Conservation (phyloP, 2,797 vertebrate species). For the Sebastes steindachneri region DNA sequence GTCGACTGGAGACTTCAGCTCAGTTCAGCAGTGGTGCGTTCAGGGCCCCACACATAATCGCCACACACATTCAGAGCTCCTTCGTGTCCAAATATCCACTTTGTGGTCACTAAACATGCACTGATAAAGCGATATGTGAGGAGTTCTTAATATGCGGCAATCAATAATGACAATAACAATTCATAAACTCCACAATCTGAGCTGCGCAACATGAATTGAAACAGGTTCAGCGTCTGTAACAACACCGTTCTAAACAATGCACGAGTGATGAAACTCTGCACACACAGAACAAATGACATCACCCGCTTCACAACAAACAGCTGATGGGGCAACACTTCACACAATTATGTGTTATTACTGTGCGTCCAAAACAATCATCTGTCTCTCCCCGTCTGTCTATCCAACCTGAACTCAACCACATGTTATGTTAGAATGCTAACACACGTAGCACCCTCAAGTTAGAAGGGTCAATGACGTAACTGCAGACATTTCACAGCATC, state of each 20-base stretch:
- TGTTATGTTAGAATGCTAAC: background rate
- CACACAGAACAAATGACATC: constrained; percentile 22
- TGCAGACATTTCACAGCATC: background rate
- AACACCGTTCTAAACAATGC: background rate
- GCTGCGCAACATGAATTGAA: too few relatives aligned
- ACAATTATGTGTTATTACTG: constrained; percentile 32
- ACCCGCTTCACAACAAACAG: constrained; percentile 6
- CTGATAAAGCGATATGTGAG: background rate
- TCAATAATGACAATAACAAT: background rate
- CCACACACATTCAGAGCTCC: background rate
- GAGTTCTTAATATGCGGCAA: background rate
- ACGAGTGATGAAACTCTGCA: background rate
- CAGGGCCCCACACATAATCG: background rate
- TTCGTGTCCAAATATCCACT: background rate
- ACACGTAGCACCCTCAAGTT: background rate
- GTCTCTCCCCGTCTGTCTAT: background rate
- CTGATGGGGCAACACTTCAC: constrained; percentile 14
- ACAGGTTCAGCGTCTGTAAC: background rate
- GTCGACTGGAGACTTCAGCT: constrained; percentile 16
- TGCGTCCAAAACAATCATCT: constrained; percentile 35
- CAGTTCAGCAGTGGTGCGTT: background rate
- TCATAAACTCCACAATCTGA: too few relatives aligned
- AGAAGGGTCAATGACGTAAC: background rate
- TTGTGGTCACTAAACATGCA: background rate
- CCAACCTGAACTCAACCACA: background rate